Conservation (phyloP, 2,113 vertebrate genomes). For the Pionites leucogaster region DNA sequence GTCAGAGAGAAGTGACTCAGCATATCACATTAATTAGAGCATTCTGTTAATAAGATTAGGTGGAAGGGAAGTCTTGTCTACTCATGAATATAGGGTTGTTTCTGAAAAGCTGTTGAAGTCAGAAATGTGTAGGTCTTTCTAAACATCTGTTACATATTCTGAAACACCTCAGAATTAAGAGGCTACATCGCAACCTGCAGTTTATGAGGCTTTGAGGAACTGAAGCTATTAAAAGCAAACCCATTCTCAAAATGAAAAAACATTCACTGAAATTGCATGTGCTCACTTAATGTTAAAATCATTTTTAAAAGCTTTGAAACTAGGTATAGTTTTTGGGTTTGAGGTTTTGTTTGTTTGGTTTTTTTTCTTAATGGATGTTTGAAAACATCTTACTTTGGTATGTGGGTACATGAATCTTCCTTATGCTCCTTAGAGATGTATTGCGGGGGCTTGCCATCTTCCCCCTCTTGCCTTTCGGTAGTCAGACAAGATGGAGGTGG, state of each 20-base stretch:
- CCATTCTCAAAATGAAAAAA: not conserved
- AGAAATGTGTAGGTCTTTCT: not conserved
- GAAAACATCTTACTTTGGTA: not conserved
- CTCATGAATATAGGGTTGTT: not conserved
- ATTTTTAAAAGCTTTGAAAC: not conserved
- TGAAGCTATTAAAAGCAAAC: not conserved
- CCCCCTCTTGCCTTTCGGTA: not conserved
- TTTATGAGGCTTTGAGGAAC: not conserved
- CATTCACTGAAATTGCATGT: not conserved
- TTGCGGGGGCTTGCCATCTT: not conserved
- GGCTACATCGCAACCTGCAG: not conserved
- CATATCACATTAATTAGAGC: not conserved
- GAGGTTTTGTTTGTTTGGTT: not conserved
- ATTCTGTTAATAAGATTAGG: not conserved
- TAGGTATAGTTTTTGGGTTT: fast-evolving
- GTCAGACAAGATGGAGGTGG: not conserved
- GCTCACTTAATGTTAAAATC: not conserved
- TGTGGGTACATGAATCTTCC: not conserved
- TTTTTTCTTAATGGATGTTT: not conserved
- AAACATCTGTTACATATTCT: not conserved
- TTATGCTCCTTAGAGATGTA: not conserved
- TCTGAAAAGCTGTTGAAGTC: not conserved
- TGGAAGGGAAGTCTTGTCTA: not conserved
- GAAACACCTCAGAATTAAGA: not conserved
- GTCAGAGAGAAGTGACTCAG: not conserved